Conservation (phyloP, 2,113 vertebrate genomes). For the Oplegnathus fasciatus region DNA sequence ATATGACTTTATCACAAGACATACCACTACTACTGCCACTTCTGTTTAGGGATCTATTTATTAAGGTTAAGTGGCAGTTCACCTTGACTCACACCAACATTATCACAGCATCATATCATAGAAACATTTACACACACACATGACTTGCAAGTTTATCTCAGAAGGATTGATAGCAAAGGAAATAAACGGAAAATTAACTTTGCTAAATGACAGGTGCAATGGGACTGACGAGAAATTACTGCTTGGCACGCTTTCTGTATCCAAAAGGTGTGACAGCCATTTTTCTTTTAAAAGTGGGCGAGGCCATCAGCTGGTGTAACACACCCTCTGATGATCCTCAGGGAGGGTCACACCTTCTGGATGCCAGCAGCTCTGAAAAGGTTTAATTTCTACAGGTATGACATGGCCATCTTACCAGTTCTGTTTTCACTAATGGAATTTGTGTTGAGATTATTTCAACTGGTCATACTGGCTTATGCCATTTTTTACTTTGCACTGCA, state of each 20-base stretch:
- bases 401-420: not conserved
- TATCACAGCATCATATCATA: not conserved
- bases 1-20: too few species aligned
- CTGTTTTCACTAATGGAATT: not conserved
- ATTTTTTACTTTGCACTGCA: not conserved
- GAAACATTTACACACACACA: not conserved
- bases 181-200: conserved; percentile 32
- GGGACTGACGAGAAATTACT: not conserved
- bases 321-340: not conserved
- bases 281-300: not conserved
- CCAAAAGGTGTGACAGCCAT: not conserved
- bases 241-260: not conserved
- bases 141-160: not conserved
- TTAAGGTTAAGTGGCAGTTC: not conserved
- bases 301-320: conserved; percentile 1
- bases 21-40: too few species aligned
- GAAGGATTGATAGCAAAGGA: not conserved
- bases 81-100: not conserved
- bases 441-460: not conserved
- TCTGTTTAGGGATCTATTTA: not conserved
- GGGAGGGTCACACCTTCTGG: not conserved
- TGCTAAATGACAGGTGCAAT: not conserved
- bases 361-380: not conserved
- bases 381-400: not conserved
- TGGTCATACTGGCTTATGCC: not conserved